Evolutionary conservation across 2,888 invertebrate genomes (phyloP).

Genomic region (Therioaphis trifolii): DNA sequence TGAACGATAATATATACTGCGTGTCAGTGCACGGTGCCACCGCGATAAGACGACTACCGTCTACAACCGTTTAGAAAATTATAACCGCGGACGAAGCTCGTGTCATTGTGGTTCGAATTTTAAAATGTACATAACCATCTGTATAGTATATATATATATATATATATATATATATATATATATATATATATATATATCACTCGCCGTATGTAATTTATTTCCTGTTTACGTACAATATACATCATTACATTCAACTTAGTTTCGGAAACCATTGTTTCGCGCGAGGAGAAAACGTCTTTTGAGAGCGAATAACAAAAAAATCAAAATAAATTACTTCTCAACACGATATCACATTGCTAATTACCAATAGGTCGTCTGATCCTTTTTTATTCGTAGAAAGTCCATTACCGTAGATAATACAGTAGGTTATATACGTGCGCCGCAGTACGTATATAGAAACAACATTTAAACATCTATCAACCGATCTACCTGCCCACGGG

Average conservation of each 20-base stretch:
- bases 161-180: not conserved
- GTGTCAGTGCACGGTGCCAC: too few species aligned
- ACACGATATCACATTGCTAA: conserved; percentile 24
- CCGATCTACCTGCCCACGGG: not conserved
- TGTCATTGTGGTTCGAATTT: too few species aligned
- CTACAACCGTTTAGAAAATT: too few species aligned
- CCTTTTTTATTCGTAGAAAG: conserved; percentile 19
- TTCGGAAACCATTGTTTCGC: conserved; percentile 29
- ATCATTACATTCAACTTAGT: not conserved
- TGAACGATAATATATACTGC: too few species aligned
- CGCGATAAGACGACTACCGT: too few species aligned
- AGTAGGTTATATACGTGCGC: not conserved
- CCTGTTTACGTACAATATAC: not conserved
- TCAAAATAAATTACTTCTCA: conserved; percentile 39
- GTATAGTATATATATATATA: too few species aligned
- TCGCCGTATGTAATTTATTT: not conserved
- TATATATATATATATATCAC: not conserved
- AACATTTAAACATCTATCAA: not conserved
- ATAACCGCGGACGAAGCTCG: too few species aligned
- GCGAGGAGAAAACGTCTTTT: conserved; percentile 11
- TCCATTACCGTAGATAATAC: conserved; percentile 9
- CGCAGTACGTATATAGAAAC: not conserved
- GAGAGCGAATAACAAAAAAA: conserved; percentile 11
- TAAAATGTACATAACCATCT: too few species aligned
- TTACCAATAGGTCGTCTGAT: conserved; percentile 7